These are phyloP conservation scores for Agrilus biguttatus DNA, from an alignment of 2,888 invertebrate species.

Conservation along the genomic window DNA sequence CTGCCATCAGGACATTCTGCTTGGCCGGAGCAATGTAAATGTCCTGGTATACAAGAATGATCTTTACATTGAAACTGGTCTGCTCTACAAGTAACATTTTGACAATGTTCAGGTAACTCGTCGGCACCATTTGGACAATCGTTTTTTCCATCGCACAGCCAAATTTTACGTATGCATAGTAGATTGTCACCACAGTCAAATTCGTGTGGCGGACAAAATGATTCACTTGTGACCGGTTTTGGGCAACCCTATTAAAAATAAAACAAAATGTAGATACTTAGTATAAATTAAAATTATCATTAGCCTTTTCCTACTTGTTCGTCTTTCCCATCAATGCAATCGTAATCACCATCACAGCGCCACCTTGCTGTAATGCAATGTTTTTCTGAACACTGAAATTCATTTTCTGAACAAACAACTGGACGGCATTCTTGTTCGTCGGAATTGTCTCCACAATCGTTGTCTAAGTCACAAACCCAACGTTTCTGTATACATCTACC, in stretches of 20 bases:
- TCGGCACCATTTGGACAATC: constrained; percentile 77
- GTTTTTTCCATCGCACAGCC: constrained; percentile 73
- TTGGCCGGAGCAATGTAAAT: constrained; percentile 68
- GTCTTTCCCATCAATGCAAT: constrained; percentile 74
- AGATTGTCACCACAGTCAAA: constrained; percentile 68
- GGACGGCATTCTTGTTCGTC: constrained; percentile 68
- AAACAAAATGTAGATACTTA: constrained; percentile 2
- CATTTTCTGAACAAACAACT: constrained; percentile 51
- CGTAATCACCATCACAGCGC: constrained; percentile 78
- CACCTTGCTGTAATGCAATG: constrained; percentile 67
- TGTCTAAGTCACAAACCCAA: constrained; percentile 78
- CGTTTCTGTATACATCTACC: constrained; percentile 75
- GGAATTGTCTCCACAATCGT: constrained; percentile 74
- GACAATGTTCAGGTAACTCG: constrained; percentile 52
- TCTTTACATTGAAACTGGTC: constrained; percentile 82
- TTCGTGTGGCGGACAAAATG: constrained; percentile 56
- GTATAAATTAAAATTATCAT: too few relatives aligned
- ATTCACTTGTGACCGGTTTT: constrained; percentile 33
- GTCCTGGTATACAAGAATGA: constrained; percentile 64
- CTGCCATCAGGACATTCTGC: constrained; percentile 72
- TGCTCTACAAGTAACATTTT: constrained; percentile 61
- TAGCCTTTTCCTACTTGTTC: constrained; percentile 42
- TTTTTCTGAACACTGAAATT: constrained; percentile 62
- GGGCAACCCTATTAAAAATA: constrained; percentile 43
- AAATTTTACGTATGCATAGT: constrained; percentile 65